Percentiles rank a stretch among this genome's conserved stretches.
These are phyloP conservation scores for Bujurquina vittata DNA, from an alignment of 2,113 vertebrate species.

Conservation along the genomic window DNA sequence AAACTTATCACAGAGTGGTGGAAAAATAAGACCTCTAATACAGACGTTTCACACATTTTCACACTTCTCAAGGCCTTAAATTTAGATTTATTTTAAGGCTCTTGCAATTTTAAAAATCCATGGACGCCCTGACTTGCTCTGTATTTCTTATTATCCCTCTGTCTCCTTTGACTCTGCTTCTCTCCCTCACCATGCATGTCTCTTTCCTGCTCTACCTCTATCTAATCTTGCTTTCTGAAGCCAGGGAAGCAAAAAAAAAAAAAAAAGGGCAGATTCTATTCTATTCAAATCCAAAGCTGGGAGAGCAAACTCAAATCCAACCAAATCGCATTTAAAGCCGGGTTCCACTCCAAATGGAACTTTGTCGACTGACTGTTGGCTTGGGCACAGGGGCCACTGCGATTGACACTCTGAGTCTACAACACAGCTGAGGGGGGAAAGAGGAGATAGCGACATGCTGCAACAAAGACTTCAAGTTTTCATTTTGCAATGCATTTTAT, in stretches of 20 bases:
- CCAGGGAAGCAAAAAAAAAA: constrained; percentile 21
- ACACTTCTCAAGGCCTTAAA: constrained; percentile 41
- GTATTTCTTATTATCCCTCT: constrained; percentile 34
- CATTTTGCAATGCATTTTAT: background rate
- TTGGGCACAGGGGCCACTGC: constrained; percentile 4
- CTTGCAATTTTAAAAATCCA: constrained; percentile 43
- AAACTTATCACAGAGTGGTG: constrained; percentile 12
- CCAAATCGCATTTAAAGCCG: constrained; percentile 53
- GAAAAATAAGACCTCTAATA: constrained; percentile 44
- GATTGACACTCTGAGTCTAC: constrained; percentile 45
- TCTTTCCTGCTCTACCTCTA: constrained; percentile 32
- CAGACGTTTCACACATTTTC: constrained; percentile 32
- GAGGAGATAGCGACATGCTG: background rate
- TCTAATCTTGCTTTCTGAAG: constrained; percentile 64
- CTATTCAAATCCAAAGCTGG: constrained; percentile 61
- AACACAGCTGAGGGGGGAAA: constrained; percentile 13
- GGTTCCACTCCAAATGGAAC: constrained; percentile 61
- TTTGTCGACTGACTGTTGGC: constrained; percentile 50
- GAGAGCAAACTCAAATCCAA: constrained; percentile 57
- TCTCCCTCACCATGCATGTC: constrained; percentile 23
- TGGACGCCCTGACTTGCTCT: constrained; percentile 2
- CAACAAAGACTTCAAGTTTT: background rate
- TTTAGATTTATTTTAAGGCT: constrained; percentile 54
- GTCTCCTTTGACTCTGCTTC: constrained; percentile 30
- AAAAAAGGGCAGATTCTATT: constrained; percentile 59